Conservation (phyloP, 2,797 vertebrate species). For the Cyprinodon diabolis region DNA sequence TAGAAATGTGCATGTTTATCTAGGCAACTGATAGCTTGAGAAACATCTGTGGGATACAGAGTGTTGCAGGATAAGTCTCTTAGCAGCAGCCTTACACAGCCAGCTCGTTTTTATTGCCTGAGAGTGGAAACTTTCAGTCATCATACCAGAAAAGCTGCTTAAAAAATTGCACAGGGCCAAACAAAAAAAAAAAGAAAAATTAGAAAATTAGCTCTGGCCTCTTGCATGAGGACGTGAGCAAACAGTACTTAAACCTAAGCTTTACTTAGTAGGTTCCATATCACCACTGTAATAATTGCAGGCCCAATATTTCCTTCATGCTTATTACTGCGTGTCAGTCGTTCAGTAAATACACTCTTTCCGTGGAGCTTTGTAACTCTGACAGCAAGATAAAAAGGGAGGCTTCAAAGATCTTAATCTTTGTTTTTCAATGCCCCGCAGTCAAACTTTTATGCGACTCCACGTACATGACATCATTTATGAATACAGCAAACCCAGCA, state of each 20-base stretch:
- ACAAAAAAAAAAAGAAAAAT: not conserved
- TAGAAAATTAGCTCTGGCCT: conserved; percentile 3
- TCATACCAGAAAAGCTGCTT: conserved; percentile 35
- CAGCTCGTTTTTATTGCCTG: conserved; percentile 23
- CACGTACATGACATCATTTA: conserved; percentile 24
- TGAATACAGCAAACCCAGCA: conserved; percentile 41
- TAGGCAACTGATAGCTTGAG: conserved; percentile 6
- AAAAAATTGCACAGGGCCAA: not conserved
- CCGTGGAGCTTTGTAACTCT: conserved; percentile 26
- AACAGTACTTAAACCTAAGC: conserved; percentile 26
- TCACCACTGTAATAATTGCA: conserved; percentile 18
- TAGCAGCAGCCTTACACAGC: conserved; percentile 22
- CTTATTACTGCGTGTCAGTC: conserved; percentile 4
- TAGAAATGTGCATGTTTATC: conserved; percentile 6
- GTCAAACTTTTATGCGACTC: conserved; percentile 24
- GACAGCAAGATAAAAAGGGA: conserved; percentile 25
- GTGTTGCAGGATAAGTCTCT: conserved; percentile 24
- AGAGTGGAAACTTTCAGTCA: conserved; percentile 43
- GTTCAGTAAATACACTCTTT: conserved; percentile 21
- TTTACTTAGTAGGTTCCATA: conserved; percentile 27
- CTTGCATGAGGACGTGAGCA: conserved; percentile 1
- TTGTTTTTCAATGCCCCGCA: conserved; percentile 12
- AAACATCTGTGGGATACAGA: conserved; percentile 26
- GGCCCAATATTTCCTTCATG: conserved; percentile 21
- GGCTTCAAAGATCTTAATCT: conserved; percentile 9